phyloP scores from a whole-genome alignment of 2,113 vertebrate species.

The Zosterops borbonicus region DNA sequence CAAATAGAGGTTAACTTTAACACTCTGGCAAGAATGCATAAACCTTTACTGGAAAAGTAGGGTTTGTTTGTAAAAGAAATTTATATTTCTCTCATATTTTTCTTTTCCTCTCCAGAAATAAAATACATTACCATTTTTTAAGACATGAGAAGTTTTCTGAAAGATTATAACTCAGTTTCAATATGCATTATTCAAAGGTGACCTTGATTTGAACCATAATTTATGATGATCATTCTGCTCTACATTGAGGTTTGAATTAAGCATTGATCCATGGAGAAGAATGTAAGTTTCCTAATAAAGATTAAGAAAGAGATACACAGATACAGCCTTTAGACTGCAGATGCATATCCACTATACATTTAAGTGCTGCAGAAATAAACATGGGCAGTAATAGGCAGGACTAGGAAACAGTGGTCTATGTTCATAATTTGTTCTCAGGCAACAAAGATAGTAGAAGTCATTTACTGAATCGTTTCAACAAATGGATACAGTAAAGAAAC shows the following conservation, averaged over 20 bases:
- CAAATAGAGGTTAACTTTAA: neutral
- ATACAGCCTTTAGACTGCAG: neutral
- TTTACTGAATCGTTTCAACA: neutral
- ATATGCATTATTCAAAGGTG: neutral
- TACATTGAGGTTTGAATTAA: neutral
- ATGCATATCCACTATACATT: neutral
- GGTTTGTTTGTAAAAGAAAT: neutral
- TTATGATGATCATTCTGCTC: neutral
- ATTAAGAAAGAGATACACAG: neutral
- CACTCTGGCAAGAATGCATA: neutral
- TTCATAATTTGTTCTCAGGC: neutral
- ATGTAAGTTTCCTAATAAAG: neutral
- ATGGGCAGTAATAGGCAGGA: neutral
- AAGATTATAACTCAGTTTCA: neutral
- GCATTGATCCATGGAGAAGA: neutral
- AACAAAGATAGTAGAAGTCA: neutral
- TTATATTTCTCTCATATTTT: neutral
- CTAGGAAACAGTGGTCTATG: neutral
- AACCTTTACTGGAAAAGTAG: neutral
- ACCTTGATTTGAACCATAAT: neutral
- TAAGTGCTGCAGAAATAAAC: neutral
- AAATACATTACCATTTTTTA: neutral
- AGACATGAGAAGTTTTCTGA: neutral
- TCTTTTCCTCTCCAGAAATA: neutral
- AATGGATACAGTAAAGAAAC: neutral